Conservation (phyloP, 2,797 vertebrate genomes). For the Darevskia nairensis region DNA sequence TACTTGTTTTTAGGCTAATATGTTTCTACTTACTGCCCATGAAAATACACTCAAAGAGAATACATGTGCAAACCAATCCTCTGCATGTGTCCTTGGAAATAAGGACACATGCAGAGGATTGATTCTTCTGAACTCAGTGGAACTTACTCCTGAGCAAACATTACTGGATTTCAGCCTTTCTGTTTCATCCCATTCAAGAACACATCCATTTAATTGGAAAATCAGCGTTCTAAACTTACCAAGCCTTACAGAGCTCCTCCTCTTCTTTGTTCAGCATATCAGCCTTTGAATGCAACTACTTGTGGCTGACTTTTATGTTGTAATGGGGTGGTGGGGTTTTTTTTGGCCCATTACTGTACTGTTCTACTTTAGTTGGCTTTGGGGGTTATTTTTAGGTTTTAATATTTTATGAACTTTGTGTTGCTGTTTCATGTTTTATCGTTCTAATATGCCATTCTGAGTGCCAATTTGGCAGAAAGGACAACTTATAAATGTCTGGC, state of each 20-base stretch:
- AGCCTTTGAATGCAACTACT: neutral
- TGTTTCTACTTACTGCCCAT: accelerated
- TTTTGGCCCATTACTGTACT: neutral
- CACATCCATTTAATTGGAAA: slow-evolving; percentile 18
- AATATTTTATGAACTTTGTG: neutral
- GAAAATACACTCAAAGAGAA: neutral
- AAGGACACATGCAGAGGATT: neutral
- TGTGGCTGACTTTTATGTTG: neutral
- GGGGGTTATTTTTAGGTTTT: neutral
- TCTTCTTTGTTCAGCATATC: neutral
- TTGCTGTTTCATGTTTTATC: neutral
- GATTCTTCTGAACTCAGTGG: neutral
- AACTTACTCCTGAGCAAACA: neutral
- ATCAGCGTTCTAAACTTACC: slow-evolving; percentile 8
- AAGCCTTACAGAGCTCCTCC: neutral
- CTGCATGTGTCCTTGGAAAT: neutral
- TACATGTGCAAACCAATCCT: neutral
- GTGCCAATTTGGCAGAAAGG: neutral
- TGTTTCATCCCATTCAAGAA: slow-evolving; percentile 28
- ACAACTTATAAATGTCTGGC: neutral
- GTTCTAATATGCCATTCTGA: neutral
- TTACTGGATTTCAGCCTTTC: slow-evolving; percentile 5
- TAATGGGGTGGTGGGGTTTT: neutral
- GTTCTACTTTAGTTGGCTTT: neutral
- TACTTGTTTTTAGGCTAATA: slow-evolving; percentile 33